Base-by-base conservation (phyloP, 2,888 invertebrate species). In the Hipparchia semele region DNA sequence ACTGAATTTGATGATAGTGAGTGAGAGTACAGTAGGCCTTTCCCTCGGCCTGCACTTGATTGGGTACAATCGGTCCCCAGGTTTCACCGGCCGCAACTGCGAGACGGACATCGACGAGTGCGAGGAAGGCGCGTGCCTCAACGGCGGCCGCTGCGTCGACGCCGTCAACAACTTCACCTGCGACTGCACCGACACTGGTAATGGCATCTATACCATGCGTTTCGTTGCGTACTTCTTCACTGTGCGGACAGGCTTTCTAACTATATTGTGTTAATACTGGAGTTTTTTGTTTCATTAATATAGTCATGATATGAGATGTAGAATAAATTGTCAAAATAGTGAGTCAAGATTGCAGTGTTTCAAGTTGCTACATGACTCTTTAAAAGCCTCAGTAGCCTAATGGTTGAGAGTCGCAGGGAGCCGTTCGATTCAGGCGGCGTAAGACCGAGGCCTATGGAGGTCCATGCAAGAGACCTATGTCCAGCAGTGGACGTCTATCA, bases 91-190 rank as follows among this genome's bases (percentile, higher is more conserved):
- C 0, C 88, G 87, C 67, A 92, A 95, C 81, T 97, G 97, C 86
- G 97, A 97, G 86, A 94, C 92, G 45, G 96, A 97, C 84, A 91
- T 96, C 74, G 96, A 97, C 87, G 97, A 98, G 84, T 98, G 98
- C 90, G 88, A 94, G 75, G 89, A 87, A 79, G 89, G 87, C 73
- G 96, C 96, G 0, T 97, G 97, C 84, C 94, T 95, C 78, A 95
- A 97, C 90, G 96, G 96, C 78, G 97, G 96, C 7, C 93, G 92
- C 72, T 98, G 98, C 87, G 89, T 95, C 66, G 97, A 97, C 88
- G 95, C 95, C 68, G 93, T 96, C 79, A 96, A 97, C 87, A 95
- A 96, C 82, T 98, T 95, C 88, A 96, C 95, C 9, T 98, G 98
- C 90, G 95, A 96, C 85, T 98, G 98, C 87, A 90, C 94, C 65